phyloP scores from a whole-genome alignment of 2,797 vertebrate genomes.

The Spinus olivaceus region DNA sequence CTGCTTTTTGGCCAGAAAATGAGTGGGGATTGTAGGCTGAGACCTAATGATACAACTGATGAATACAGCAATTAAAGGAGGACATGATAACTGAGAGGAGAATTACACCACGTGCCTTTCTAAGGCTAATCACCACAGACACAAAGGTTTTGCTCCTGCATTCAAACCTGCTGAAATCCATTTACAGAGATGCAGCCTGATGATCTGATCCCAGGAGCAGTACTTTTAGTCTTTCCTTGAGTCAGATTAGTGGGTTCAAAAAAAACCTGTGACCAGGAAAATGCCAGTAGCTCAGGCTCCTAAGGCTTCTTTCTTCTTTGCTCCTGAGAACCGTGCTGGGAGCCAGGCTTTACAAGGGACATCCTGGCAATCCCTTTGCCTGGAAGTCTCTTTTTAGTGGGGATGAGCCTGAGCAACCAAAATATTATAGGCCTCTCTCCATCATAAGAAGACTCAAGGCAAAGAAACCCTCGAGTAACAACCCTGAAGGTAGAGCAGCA shows the following conservation, averaged over 20 bases:
- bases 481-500: neutral
- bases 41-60: neutral
- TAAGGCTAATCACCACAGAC: neutral
- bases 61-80: neutral
- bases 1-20: neutral
- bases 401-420: neutral
- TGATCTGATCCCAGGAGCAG: neutral
- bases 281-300: neutral
- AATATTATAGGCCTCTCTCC: neutral
- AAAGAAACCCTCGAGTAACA: neutral
- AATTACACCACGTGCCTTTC: neutral
- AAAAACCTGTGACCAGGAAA: neutral
- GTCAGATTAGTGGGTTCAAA: neutral
- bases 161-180: neutral
- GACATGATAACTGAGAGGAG: neutral
- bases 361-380: neutral
- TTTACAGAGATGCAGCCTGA: neutral
- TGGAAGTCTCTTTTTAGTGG: neutral
- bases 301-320: neutral
- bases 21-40: neutral
- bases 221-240: neutral
- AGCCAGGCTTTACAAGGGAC: neutral
- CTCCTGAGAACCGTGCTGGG: neutral
- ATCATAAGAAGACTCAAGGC: neutral
- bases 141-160: neutral